Evolutionary conservation across 2,113 vertebrate species (phyloP).

Genomic region (Physeter macrocephalus): DNA sequence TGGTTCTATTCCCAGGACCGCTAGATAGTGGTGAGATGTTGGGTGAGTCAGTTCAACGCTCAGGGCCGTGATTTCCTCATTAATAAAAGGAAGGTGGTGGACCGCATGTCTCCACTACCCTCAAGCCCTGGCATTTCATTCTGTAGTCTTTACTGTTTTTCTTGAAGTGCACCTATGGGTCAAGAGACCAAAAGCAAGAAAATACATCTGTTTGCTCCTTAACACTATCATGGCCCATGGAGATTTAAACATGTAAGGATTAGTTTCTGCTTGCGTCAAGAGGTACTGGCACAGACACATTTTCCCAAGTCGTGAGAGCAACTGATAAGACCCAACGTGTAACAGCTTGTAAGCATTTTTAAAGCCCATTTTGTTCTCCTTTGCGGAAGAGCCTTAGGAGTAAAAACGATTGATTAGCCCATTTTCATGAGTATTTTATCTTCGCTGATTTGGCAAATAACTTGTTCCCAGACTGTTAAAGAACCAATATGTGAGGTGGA

Average conservation of each 20-base stretch:
- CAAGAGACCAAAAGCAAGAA: background rate
- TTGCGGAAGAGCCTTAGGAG: background rate
- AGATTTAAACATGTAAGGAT: background rate
- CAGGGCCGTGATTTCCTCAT: background rate
- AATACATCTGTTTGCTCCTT: background rate
- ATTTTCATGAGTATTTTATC: background rate
- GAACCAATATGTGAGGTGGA: background rate
- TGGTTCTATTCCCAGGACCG: background rate
- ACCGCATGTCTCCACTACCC: background rate
- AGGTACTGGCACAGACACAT: background rate
- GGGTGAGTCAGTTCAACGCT: background rate
- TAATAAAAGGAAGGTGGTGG: background rate
- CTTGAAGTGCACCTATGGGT: background rate
- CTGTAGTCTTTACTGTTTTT: background rate
- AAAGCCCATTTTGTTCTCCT: background rate
- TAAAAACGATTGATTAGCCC: background rate
- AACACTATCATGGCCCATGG: background rate
- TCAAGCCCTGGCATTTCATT: background rate
- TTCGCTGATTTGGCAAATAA: constrained; percentile 8
- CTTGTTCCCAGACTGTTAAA: background rate
- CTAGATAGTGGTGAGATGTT: background rate
- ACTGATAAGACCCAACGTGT: background rate
- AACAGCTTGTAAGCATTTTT: background rate
- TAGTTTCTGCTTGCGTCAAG: background rate
- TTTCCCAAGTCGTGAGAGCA: background rate